A percentile compares a stretch with the other conserved stretches of the same genome.
phyloP scores from a whole-genome alignment of 2,113 vertebrate genomes.

The Rhabdomys dilectus region DNA sequence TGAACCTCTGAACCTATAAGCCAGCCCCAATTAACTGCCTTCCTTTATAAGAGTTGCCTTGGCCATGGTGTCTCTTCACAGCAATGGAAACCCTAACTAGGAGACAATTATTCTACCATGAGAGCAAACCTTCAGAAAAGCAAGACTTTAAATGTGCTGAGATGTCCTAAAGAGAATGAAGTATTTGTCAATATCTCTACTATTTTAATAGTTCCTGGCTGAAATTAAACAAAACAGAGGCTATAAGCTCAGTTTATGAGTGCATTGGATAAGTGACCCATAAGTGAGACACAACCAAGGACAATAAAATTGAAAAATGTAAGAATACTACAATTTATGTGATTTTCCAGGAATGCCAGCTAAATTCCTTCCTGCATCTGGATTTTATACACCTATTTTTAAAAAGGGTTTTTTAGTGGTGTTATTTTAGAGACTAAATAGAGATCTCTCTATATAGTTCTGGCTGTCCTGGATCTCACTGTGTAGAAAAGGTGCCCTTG shows the following conservation, averaged over 20 bases:
- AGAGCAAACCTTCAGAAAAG: constrained; percentile 56
- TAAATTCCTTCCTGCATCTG: constrained; percentile 22
- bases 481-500: background rate
- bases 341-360: constrained; percentile 2
- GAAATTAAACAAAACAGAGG: constrained; percentile 52
- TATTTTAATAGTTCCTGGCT: constrained; percentile 33
- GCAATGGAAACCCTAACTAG: background rate
- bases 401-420: background rate
- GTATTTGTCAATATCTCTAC: background rate
- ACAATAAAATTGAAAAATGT: constrained; percentile 32
- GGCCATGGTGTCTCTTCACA: background rate
- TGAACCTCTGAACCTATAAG: background rate
- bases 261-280: background rate
- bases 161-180: constrained; percentile 23
- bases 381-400: background rate
- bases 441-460: background rate
- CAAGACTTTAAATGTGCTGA: constrained; percentile 25
- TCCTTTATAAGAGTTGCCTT: background rate
- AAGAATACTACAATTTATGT: constrained; percentile 43
- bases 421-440: background rate
- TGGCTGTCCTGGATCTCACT: background rate
- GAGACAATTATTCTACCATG: background rate
- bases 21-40: background rate
- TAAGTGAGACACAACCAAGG: constrained; percentile 53
- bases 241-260: constrained; percentile 28